These are phyloP conservation scores for Cardinalis cardinalis DNA, from an alignment of 2,113 vertebrate genomes.

Conservation along the genomic window DNA sequence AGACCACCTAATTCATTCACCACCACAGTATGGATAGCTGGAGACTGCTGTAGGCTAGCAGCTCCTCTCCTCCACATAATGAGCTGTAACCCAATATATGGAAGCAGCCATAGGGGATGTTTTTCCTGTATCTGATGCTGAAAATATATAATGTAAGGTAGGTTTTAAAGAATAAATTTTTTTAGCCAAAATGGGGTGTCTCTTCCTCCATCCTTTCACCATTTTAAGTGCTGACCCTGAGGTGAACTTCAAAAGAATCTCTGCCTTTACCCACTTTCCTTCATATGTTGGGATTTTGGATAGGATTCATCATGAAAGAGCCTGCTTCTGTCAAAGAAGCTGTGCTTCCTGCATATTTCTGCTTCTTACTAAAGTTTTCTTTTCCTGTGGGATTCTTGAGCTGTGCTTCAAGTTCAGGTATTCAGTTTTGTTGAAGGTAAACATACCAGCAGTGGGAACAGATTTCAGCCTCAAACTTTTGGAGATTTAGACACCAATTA, in stretches of 20 bases:
- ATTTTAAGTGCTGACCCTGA: not conserved
- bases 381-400: not conserved
- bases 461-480: not conserved
- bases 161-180: not conserved
- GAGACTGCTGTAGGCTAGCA: not conserved
- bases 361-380: not conserved
- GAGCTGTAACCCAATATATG: not conserved
- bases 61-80: not conserved
- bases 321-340: not conserved
- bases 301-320: not conserved
- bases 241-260: not conserved
- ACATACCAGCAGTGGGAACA: not conserved
- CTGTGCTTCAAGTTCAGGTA: not conserved
- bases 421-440: conserved; percentile 22
- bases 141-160: not conserved
- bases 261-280: not conserved
- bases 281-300: not conserved
- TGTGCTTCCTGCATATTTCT: conserved; percentile 6
- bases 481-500: not conserved
- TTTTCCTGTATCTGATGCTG: not conserved
- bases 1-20: not conserved
- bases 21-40: not conserved
- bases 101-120: not conserved
- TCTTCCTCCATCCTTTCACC: not conserved
- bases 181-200: not conserved